Conservation (phyloP, 2,888 invertebrate species). For the Leptopterna dolabrata region DNA sequence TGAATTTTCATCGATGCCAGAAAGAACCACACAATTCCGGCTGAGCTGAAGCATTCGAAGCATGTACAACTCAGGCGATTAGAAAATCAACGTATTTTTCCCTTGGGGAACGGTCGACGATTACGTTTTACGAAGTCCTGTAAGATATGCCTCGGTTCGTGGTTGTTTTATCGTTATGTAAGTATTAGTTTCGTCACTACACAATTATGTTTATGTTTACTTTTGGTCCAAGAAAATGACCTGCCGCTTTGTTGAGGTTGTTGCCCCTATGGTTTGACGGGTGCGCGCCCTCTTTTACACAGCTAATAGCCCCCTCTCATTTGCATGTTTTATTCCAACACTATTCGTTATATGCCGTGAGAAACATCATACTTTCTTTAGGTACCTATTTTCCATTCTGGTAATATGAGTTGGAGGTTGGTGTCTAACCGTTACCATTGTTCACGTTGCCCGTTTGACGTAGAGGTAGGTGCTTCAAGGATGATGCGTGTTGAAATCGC, state of each 20-base stretch:
- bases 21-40: neutral
- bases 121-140: neutral
- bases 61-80: neutral
- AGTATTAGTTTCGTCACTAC: neutral
- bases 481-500: neutral
- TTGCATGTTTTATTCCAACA: slow-evolving; percentile 43
- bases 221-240: neutral
- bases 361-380: slow-evolving; percentile 28
- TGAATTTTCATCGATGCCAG: neutral
- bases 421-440: neutral
- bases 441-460: neutral
- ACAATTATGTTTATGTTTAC: slow-evolving; percentile 7
- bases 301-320: slow-evolving; percentile 44
- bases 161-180: slow-evolving; percentile 27
- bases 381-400: slow-evolving; percentile 15
- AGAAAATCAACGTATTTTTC: neutral
- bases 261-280: neutral
- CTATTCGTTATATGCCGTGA: slow-evolving; percentile 40
- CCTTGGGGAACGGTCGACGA: neutral
- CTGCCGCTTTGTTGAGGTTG: slow-evolving; percentile 27
- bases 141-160: slow-evolving; percentile 10
- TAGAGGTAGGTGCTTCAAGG: neutral
- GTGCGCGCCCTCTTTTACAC: slow-evolving; percentile 46
- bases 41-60: neutral
- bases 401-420: neutral